Base-by-base conservation (phyloP, 2,797 vertebrate species). In the Lemur catta region DNA sequence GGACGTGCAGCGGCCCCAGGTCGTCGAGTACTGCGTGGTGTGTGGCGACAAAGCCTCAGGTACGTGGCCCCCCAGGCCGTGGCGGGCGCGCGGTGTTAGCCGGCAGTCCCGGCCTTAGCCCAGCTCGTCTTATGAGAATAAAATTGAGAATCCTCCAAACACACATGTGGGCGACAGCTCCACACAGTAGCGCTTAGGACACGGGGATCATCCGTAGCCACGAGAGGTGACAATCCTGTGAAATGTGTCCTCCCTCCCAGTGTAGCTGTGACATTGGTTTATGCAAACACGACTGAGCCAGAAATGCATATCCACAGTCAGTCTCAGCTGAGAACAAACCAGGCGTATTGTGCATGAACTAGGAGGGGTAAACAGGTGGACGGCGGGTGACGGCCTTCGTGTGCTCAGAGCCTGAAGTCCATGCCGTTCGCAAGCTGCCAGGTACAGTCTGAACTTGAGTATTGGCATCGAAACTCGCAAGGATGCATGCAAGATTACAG, bases 41-140 rank as follows among this genome's bases (percentile, higher is more conserved):
- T 99, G 99, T 97, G 99, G 99, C 7, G 99, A 99, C 98, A 99
- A 99, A 99, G 99, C 99, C 93, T 99, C 99, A 98, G 99, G 99
- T 99, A 98, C 6, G 41, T 41, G 41, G 41, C 41, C 41, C 41
- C 6, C 41, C n/a, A n/a, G 41, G 41, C 6, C 41, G 41, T 41
- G 41, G 41, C n/a, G n/a, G n/a, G n/a, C n/a, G n/a, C n/a, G n/a
- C n/a, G n/a, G n/a, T n/a, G n/a, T n/a, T n/a, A n/a, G n/a, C n/a
- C n/a, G n/a, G n/a, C n/a, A n/a, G n/a, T n/a, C 61, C 20, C 6
- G 11, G n/a, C 20, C 35, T n/a, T 20, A 35, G 52, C 46, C 79
- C 10, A 6, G 17, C 50, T 57, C 0, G 46, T 52, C 75, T 71
- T 50, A n/a, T 61, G 84, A 87, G 14, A 61, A 63, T 30, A 72